Evolutionary conservation across 53 echinoderm and acorn worm species (phyloP).

Genomic region (Temnopleurus reevesii): DNA sequence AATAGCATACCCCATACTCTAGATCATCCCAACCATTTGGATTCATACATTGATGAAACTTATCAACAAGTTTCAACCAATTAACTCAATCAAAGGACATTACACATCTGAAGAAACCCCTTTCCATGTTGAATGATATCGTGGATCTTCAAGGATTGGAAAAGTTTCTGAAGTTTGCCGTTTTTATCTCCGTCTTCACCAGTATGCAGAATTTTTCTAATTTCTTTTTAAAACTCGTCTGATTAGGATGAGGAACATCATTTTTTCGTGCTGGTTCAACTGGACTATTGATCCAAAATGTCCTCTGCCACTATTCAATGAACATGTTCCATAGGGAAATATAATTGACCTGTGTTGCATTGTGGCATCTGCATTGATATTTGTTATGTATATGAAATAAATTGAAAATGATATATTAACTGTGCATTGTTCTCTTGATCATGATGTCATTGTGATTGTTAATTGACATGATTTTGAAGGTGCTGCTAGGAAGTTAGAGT

Average conservation of each 20-base stretch:
- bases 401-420: slow-evolving; percentile 29
- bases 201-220: neutral
- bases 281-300: neutral
- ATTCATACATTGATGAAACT: neutral
- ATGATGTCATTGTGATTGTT: too few relatives aligned
- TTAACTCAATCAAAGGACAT: too few relatives aligned
- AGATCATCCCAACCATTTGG: neutral
- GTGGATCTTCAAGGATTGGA: neutral
- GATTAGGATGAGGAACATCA: neutral
- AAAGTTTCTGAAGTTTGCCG: neutral
- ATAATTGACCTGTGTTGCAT: neutral
- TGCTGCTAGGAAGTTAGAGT: too few relatives aligned
- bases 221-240: neutral
- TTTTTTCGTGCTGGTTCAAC: neutral
- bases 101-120: neutral
- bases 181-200: neutral
- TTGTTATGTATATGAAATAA: slow-evolving; percentile 45
- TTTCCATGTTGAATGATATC: neutral
- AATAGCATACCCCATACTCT: neutral
- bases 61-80: too few relatives aligned
- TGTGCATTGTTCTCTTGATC: neutral
- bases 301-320: neutral
- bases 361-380: neutral
- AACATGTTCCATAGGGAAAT: neutral
- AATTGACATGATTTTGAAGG: too few relatives aligned